Base-by-base conservation (phyloP, 2,888 invertebrate species). In the Meghimatium bilineatum region DNA sequence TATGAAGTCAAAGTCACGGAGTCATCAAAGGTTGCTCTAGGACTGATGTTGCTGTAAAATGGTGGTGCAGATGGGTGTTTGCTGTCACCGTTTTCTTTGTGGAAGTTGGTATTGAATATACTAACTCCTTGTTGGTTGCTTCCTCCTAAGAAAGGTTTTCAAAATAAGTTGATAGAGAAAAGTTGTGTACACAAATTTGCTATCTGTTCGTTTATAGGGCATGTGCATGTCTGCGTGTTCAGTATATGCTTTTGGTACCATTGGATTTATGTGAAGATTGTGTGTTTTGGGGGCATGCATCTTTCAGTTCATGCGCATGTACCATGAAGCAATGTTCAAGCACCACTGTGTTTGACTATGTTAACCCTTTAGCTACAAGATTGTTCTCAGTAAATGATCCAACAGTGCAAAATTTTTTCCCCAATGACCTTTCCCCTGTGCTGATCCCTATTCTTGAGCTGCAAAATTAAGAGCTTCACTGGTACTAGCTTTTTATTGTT, bases 1-100 rank as follows among this genome's bases (percentile, higher is more conserved):
- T 63, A 74, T 38, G 81, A 63, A 34, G 66, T 81, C 74, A 74
- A 66, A 29, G 74, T 74, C 74, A 81, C 81, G 2, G 74, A 56
- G 49, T 32, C 34, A 23, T 36, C 6, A 34, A 44, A 26, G 32
- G 49, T 17, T 44, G 79, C 3, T 49, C 52, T 52, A 69, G 49
- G 66, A 44, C 44, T 63, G 34, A 44, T 44, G 63, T 34, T 23
- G 36, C 26, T 63, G 63, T 32, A 49, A 38, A 36, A 36, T 32
- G 69, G 67, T 69, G 69, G 32, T n/a, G 69, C 34, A 63, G 38
- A 6, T 38, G 44, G 69, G 20, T 67, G 44, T 44, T 52, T 34
- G 78, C n/a, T 34, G 49, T 44, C 44, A 66, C 44, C 44, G 29
- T 36, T 63, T 36, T 66, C 66, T 38, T 63, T 20, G 17, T 44